Evolutionary conservation across 1,140 invertebrate species (phyloP).

Genomic region (fruit fly (Drosophila melanogaster)): Release_6_plus_ISO1_MT NT_033779.5:3988001-3988500

Average conservation of each 20-base stretch:
- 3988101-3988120: neutral
- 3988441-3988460: neutral
- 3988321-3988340: neutral
- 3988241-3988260: too few species aligned
- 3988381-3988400: neutral
- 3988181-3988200: too few species aligned
- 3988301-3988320: slow-evolving; percentile 4
- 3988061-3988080: neutral
- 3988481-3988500: neutral
- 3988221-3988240: too few species aligned
- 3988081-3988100: neutral
- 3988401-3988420: slow-evolving; percentile 6
- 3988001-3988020: slow-evolving; percentile 32
- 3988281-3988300: neutral
- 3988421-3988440: neutral
- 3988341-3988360: slow-evolving; percentile 7
- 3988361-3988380: slow-evolving; percentile 5
- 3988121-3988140: too few species aligned
- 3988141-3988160: neutral
- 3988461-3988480: slow-evolving; percentile 33
- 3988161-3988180: too few species aligned
- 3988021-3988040: slow-evolving; percentile 79
- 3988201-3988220: too few species aligned
- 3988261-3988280: neutral
- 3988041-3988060: slow-evolving; percentile 47